Percentiles rank a stretch among this genome's conserved stretches.
phyloP scores from a whole-genome alignment of 2,797 vertebrate genomes.

The Chelon labrosus region DNA sequence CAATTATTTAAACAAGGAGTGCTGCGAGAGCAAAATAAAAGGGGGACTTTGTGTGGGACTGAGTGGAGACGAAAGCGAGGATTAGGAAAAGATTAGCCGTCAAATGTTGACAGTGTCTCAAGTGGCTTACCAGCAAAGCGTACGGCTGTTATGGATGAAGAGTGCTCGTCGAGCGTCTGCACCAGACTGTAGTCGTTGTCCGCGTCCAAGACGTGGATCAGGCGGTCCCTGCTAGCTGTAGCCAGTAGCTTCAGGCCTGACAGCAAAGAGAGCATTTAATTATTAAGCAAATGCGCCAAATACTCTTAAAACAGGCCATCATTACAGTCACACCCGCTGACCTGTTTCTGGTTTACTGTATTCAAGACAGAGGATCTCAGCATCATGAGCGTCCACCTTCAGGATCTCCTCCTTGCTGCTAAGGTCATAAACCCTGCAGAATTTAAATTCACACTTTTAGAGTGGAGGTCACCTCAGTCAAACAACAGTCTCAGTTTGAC shows the following conservation, averaged over 20 bases:
- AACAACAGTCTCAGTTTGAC: background rate
- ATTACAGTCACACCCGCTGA: slow-evolving; percentile 58
- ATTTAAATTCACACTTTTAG: slow-evolving; percentile 16
- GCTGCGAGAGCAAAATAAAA: slow-evolving; percentile 29
- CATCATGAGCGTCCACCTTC: slow-evolving; percentile 93
- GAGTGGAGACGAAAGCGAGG: slow-evolving; percentile 48
- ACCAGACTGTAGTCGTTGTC: slow-evolving; percentile 90
- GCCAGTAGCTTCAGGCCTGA: slow-evolving; percentile 93
- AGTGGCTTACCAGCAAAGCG: slow-evolving; percentile 92
- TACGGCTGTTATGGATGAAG: slow-evolving; percentile 95
- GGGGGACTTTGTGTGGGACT: slow-evolving; percentile 23
- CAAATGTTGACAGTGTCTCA: slow-evolving; percentile 65
- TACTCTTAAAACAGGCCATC: background rate
- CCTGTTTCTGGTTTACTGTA: slow-evolving; percentile 96
- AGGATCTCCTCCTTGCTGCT: slow-evolving; percentile 89
- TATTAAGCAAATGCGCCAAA: background rate
- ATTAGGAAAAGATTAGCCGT: slow-evolving; percentile 64
- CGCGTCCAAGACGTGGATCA: slow-evolving; percentile 94
- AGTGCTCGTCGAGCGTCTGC: slow-evolving; percentile 96
- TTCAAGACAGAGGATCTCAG: slow-evolving; percentile 94
- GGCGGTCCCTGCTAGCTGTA: slow-evolving; percentile 93
- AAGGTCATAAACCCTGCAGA: slow-evolving; percentile 91
- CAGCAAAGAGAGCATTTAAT: background rate
- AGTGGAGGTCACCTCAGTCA: background rate
- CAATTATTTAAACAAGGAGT: slow-evolving; percentile 48